Base-by-base conservation (phyloP, 2,888 invertebrate species). In the Drosophila cognata region DNA sequence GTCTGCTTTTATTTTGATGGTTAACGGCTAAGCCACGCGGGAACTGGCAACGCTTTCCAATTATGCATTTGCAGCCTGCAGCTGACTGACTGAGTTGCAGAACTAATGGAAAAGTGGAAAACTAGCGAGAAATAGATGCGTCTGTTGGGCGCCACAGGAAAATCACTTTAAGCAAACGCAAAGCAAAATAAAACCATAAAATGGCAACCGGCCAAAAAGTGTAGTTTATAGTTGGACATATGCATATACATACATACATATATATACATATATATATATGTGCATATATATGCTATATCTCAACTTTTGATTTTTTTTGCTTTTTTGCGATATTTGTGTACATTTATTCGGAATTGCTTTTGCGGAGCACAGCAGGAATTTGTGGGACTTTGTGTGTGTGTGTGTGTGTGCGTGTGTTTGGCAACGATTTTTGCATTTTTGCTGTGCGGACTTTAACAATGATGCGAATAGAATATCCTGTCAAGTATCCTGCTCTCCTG, bases 171-270 rank as follows among this genome's bases (percentile, higher is more conserved):
- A 4, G 48, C 48, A 18, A 48, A 28, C 28, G 46, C 11, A 56
- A 31, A 51, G 50, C 28, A 25, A 61, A 25, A 62, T 46, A 21
- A 16, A 66, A 25, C 36, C 36, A 65, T 11, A 6, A n/a, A 57
- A 57, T 77, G 77, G 78, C 77, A 79, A 73, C 29, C 63, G 68
- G 81, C 78, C 78, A 79, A 63, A 61, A 68, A 77, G 51, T 80
- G 53, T 62, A 71, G 43, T 55, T 75, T 36, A 76, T 43, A 74
- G 62, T 65, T 51, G 36, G 25, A 31, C 51, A 21, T 31, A 18
- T n/a, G 55, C 38, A 41, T 51, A 28, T 29, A 21, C 21, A 21
- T 21, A 21, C 21, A 21, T 21, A 21, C 21, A 21, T 21, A 21
- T 21, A 21, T 21, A 21, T 21, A 21, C 21, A 21, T 21, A 21